phyloP scores from a whole-genome alignment of 64 coral and sea anemone genomes.

The Catalaphyllia jardinei region DNA sequence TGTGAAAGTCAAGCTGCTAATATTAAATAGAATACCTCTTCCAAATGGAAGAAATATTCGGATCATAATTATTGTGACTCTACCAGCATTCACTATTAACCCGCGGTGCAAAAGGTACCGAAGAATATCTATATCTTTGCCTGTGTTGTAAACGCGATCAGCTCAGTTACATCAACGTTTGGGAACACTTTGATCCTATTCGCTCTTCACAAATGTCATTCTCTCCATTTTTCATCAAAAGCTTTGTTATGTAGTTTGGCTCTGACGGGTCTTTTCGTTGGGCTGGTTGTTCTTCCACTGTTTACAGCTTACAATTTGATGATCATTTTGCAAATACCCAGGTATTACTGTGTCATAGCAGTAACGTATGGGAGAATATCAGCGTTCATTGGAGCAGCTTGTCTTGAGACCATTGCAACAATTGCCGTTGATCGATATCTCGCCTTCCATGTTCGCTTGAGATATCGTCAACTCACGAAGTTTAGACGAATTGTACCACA shows the following conservation, averaged over 20 bases:
- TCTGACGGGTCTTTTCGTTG: neutral
- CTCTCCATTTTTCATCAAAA: neutral
- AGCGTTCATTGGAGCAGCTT: neutral
- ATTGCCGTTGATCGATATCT: neutral
- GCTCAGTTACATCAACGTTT: neutral
- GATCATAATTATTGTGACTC: neutral
- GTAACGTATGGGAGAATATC: neutral
- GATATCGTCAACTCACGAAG: neutral
- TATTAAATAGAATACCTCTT: no score
- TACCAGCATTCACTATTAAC: neutral
- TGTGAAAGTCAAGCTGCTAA: no score
- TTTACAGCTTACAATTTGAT: neutral
- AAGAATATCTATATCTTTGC: constrained; percentile 3
- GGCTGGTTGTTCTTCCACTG: neutral
- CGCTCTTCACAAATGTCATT: neutral
- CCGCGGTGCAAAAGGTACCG: neutral
- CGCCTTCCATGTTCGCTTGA: neutral
- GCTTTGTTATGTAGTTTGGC: neutral
- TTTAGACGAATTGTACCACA: neutral
- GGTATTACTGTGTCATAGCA: neutral
- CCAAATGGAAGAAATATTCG: neutral
- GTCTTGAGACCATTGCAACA: neutral
- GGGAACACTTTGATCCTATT: neutral
- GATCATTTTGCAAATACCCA: neutral
- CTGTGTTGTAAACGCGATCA: neutral